Evolutionary conservation across 2,888 invertebrate genomes (phyloP), one percentile per base, ranked within the genome.

Genomic region (Notodonta dromedarius): DNA sequence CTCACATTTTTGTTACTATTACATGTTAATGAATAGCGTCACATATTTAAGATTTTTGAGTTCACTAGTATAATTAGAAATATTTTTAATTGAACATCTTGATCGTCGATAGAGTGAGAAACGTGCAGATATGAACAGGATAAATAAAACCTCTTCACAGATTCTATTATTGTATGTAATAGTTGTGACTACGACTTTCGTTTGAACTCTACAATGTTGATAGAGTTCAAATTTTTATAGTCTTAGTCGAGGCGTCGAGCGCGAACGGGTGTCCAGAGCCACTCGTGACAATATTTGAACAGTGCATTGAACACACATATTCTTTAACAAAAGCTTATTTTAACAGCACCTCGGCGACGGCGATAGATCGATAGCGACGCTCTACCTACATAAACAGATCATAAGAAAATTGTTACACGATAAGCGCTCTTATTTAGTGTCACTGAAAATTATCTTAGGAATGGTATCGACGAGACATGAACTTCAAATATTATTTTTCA

Each of bases 271-370:
- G 74, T 71, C 70, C 76, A 70, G 75, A 78, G 74, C 78, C 78
- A 62, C 67, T 76, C 69, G 62, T 62, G 76, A 76, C 79, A 85
- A 84, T 86, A 86, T 86, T 86, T 85, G 78, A 80, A 80, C 75
- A 77, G 65, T 73, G 75, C 71, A 66, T 70, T 79, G 72, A 67
- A 66, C 71, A 78, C 76, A 81, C 73, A 75, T 76, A 71, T 74
- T 78, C 66, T 72, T 74, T 61, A 71, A 77, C 77, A 77, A 76
- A 76, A 74, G 77, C 73, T 74, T 76, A 72, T 73, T 77, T 70
- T 73, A 78, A 73, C 73, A 71, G 67, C 67, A 67, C 67, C 71
- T 72, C 60, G 65, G 53, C 66, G 40, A 6, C 40, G 40, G 14
- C 52, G 70, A 74, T 74, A 77, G 69, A 62, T 63, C 62, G 64